A percentile compares a stretch with the other conserved stretches of the same genome.
Conservation (phyloP, 2,113 vertebrate species). For the Bubo bubo region DNA sequence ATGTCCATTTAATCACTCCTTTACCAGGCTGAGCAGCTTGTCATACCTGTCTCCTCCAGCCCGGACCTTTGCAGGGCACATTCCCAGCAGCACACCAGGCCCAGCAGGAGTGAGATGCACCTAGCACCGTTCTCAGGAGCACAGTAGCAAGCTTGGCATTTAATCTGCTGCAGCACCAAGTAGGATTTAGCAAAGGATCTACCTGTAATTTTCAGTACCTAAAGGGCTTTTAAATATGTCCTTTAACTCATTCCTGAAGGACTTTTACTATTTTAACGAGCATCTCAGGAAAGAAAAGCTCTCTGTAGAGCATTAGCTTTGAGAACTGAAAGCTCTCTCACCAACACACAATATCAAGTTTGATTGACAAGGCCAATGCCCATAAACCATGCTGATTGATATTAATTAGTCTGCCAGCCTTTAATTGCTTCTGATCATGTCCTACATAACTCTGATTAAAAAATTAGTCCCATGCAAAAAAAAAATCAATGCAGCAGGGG, state of each 20-base stretch:
- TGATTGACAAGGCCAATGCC: constrained; percentile 39
- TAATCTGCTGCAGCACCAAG: background rate
- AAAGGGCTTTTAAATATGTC: background rate
- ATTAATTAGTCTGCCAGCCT: constrained; percentile 35
- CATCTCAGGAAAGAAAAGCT: background rate
- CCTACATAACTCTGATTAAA: constrained; percentile 43
- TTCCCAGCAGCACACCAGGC: background rate
- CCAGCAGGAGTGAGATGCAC: background rate
- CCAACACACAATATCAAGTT: background rate
- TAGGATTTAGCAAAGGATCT: background rate
- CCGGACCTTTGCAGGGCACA: background rate
- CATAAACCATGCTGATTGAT: constrained; percentile 33
- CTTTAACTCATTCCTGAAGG: constrained; percentile 12
- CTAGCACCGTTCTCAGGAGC: background rate
- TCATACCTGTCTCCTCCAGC: background rate
- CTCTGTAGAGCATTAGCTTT: background rate
- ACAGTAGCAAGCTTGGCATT: background rate
- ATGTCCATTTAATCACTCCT: background rate
- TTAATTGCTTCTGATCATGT: constrained; percentile 55
- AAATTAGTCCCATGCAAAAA: background rate
- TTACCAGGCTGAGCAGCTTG: background rate
- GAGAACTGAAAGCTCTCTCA: background rate
- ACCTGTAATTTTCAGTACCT: background rate
- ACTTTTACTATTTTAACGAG: background rate
- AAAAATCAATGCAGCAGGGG: background rate